These are phyloP conservation scores for Pipa parva DNA, from an alignment of 2,113 vertebrate species.

Conservation along the genomic window DNA sequence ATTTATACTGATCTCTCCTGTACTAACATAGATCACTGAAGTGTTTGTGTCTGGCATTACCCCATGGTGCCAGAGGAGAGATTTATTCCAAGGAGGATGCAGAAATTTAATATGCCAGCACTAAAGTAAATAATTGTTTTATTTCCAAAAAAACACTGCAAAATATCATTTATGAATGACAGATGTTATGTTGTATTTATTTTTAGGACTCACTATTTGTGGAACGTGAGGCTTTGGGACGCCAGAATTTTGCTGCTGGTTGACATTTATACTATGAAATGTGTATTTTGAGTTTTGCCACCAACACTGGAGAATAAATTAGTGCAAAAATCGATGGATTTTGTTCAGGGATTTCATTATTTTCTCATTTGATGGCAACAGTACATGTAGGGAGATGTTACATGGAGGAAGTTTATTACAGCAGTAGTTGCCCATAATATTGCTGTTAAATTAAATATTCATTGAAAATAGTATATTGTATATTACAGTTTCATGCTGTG, in stretches of 20 bases:
- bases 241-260: slow-evolving; percentile 34
- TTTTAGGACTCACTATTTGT: slow-evolving; percentile 37
- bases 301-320: slow-evolving; percentile 1
- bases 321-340: neutral
- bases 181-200: slow-evolving; percentile 43
- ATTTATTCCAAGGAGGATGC: slow-evolving; percentile 30
- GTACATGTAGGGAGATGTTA: neutral
- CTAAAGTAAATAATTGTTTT: slow-evolving; percentile 44
- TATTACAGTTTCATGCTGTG: neutral
- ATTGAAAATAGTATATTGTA: neutral
- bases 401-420: neutral
- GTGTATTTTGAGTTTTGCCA: slow-evolving; percentile 21
- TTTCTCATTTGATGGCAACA: neutral
- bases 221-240: slow-evolving; percentile 28
- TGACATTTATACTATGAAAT: slow-evolving; percentile 22
- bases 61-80: neutral
- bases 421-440: neutral
- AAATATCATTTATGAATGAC: slow-evolving; percentile 43
- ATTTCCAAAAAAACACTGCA: slow-evolving; percentile 41
- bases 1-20: slow-evolving; percentile 49
- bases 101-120: slow-evolving; percentile 41
- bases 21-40: slow-evolving; percentile 49
- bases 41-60: slow-evolving; percentile 22
- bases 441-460: neutral
- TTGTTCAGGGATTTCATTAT: neutral